Evolutionary conservation across 2,113 vertebrate species (phyloP).

Genomic region (Ctenodactylus gundi): DNA sequence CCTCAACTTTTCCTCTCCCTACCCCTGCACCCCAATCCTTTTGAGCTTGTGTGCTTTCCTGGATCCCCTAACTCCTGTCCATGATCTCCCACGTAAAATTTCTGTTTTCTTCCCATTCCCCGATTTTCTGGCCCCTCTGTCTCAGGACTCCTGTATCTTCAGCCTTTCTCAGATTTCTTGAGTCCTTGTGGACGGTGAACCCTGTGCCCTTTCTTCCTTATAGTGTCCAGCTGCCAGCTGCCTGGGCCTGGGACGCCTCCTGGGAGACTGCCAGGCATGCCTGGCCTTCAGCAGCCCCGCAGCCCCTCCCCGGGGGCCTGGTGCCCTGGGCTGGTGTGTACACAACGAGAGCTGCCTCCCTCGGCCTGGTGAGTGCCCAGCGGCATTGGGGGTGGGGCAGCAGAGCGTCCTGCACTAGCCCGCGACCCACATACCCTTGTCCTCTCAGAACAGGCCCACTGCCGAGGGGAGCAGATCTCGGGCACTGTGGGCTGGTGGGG

Average conservation of each 20-base stretch:
- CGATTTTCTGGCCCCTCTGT: background rate
- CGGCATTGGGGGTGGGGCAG: background rate
- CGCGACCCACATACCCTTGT: background rate
- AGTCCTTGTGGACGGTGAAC: background rate
- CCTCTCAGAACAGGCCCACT: slow-evolving; percentile 89
- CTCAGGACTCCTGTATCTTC: background rate
- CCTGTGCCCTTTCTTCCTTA: background rate
- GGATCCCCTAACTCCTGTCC: background rate
- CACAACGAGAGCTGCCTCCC: slow-evolving; percentile 95
- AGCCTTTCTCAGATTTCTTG: background rate
- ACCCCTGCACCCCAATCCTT: background rate
- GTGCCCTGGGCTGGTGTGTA: slow-evolving; percentile 94
- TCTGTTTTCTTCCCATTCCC: background rate
- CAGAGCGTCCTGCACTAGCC: background rate
- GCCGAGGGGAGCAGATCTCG: slow-evolving; percentile 94
- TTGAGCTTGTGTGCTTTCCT: background rate
- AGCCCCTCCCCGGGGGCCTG: slow-evolving; percentile 85
- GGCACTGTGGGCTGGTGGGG: slow-evolving; percentile 97
- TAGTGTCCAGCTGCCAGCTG: slow-evolving; percentile 93
- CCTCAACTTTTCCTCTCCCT: background rate
- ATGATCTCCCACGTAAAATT: background rate
- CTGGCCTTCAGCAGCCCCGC: slow-evolving; percentile 89
- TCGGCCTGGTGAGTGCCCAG: slow-evolving; percentile 86
- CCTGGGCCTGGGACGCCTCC: slow-evolving; percentile 91
- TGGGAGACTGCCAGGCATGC: slow-evolving; percentile 94